A percentile compares a stretch with the other conserved stretches of the same genome.
phyloP scores from a whole-genome alignment of 2,888 invertebrate species.

The Penaeus monodon region DNA sequence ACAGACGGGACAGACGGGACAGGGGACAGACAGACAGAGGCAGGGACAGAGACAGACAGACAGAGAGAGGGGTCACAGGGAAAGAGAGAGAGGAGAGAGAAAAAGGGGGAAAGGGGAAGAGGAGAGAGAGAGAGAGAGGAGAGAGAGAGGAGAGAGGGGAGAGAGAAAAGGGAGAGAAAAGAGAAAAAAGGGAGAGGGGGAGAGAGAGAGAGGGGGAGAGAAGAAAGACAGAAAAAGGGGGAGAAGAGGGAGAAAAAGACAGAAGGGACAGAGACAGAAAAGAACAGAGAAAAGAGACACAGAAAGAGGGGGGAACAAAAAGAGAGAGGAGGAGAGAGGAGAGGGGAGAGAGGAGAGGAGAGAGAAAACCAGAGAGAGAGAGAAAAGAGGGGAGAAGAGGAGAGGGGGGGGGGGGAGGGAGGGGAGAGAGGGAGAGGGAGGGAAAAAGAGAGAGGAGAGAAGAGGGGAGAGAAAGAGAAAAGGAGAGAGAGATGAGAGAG shows the following conservation, averaged over 20 bases:
- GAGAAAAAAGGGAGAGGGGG: neutral
- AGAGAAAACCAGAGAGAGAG: neutral
- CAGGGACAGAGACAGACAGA: neutral
- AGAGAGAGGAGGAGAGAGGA: neutral
- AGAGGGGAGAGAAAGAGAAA: too few species aligned
- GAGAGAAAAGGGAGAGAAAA: neutral
- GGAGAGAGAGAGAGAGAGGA: too few species aligned
- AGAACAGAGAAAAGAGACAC: too few species aligned
- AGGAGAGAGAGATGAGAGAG: neutral
- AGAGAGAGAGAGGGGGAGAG: neutral
- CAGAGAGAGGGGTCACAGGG: neutral
- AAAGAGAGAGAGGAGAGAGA: neutral
- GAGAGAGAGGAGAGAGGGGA: too few species aligned
- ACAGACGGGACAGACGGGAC: too few species aligned
- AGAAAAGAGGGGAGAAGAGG: too few species aligned
- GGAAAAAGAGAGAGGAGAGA: too few species aligned
- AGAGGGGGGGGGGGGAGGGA: neutral
- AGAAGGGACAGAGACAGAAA: neutral
- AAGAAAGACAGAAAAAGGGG: neutral
- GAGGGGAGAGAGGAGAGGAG: neutral
- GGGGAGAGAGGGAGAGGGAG: too few species aligned
- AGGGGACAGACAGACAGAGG: neutral
- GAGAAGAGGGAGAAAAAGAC: neutral
- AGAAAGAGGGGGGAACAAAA: neutral
- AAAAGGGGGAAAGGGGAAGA: neutral